Conservation (phyloP, 2,888 invertebrate genomes). For the Athrips mouffetella region DNA sequence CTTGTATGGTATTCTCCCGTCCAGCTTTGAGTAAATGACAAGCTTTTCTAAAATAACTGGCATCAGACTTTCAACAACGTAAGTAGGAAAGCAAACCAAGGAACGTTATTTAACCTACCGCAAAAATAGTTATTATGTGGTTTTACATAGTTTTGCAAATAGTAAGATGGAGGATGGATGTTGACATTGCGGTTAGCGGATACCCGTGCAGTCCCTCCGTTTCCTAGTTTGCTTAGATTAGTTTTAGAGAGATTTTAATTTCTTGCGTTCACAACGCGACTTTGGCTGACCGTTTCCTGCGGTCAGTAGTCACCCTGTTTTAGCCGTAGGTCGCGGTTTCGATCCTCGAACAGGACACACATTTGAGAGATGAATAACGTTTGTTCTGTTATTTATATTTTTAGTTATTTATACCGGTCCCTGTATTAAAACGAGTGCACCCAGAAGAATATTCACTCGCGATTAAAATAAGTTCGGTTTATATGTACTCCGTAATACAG, state of each 20-base stretch:
- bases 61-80: slow-evolving; percentile 14
- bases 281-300: too few relatives aligned
- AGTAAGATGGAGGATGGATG: slow-evolving; percentile 24
- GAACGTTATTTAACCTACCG: slow-evolving; percentile 27
- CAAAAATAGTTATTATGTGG: slow-evolving; percentile 36
- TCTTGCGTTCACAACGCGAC: too few relatives aligned
- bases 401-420: too few relatives aligned
- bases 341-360: too few relatives aligned
- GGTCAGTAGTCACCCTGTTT: too few relatives aligned
- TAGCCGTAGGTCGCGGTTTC: too few relatives aligned
- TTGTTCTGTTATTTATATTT: too few relatives aligned
- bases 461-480: too few relatives aligned
- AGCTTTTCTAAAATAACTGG: slow-evolving; percentile 11
- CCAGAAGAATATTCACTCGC: too few relatives aligned
- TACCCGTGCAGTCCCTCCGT: slow-evolving; percentile 14
- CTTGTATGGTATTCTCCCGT: slow-evolving; percentile 2
- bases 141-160: slow-evolving; percentile 32
- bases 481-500: too few relatives aligned
- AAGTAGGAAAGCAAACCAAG: slow-evolving; percentile 28
- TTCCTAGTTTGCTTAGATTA: slow-evolving; percentile 28
- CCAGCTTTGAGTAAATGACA: slow-evolving; percentile 11
- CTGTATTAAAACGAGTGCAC: too few relatives aligned
- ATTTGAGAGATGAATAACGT: too few relatives aligned
- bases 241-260: slow-evolving; percentile 10
- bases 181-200: slow-evolving; percentile 37